Conservation (phyloP, 1,140 invertebrate species). For the Drosophila pruinosa region DNA sequence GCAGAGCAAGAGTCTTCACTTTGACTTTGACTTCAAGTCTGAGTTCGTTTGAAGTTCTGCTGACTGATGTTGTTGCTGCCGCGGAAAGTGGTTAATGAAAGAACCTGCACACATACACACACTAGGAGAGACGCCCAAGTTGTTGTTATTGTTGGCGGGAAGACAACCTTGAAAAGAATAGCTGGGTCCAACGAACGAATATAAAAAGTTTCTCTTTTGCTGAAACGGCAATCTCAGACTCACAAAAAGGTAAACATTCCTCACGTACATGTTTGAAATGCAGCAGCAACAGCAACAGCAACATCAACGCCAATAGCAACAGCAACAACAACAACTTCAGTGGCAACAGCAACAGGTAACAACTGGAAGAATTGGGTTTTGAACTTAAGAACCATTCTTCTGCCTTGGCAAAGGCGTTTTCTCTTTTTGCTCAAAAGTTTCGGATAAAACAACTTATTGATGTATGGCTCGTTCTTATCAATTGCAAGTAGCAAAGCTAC, state of each 20-base stretch:
- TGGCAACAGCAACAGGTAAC: conserved; percentile 11
- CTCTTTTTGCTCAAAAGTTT: neutral
- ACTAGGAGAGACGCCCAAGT: neutral
- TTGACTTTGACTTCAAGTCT: conserved; percentile 15
- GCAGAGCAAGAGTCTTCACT: neutral
- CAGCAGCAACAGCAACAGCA: conserved; percentile 2
- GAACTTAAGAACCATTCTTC: conserved; percentile 6
- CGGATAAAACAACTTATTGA: neutral
- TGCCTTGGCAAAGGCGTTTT: neutral
- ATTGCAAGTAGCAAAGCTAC: neutral
- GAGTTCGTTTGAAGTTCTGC: conserved; percentile 64
- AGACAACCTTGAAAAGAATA: conserved; percentile 72
- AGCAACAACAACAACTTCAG: conserved; percentile 5
- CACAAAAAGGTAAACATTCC: conserved; percentile 51
- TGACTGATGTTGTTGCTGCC: conserved; percentile 56
- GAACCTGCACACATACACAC: conserved; percentile 25
- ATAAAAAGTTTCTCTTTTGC: conserved; percentile 58
- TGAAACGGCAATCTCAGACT: conserved; percentile 48
- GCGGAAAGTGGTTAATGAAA: conserved; percentile 68
- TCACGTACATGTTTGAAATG: conserved; percentile 40
- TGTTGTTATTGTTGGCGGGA: conserved; percentile 37
- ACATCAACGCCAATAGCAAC: neutral
- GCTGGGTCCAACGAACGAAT: conserved; percentile 75
- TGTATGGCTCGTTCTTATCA: neutral
- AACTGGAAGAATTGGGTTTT: conserved; percentile 3